phyloP scores from a whole-genome alignment of 2,113 vertebrate genomes.

The Triplophysa tibetana region DNA sequence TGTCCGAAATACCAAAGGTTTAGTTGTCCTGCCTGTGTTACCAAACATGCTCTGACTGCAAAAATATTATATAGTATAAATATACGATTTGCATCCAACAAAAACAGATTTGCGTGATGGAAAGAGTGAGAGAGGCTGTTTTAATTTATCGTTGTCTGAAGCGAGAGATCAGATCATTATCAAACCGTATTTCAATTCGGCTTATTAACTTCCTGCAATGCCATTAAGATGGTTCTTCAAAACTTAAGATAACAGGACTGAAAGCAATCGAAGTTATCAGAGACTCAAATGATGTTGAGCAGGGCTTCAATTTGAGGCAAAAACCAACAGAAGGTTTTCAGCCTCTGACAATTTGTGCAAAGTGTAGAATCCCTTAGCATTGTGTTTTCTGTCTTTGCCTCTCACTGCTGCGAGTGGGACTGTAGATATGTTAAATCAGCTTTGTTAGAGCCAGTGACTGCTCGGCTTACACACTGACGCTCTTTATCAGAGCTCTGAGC shows the following conservation, averaged over 20 bases:
- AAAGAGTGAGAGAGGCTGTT: neutral
- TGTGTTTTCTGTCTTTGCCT: neutral
- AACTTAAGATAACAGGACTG: neutral
- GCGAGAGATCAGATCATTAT: neutral
- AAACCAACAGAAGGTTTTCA: neutral
- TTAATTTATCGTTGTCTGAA: neutral
- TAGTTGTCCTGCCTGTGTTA: no score
- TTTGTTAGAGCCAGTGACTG: slow-evolving; percentile 28
- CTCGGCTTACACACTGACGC: slow-evolving; percentile 34
- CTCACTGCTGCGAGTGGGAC: slow-evolving; percentile 25
- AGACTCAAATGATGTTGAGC: neutral
- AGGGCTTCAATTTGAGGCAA: neutral
- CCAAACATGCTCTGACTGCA: no score
- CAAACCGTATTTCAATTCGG: neutral
- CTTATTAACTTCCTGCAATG: neutral
- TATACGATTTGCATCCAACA: slow-evolving; percentile 17
- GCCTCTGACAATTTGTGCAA: no score
- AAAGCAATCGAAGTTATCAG: neutral
- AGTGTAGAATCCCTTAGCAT: neutral
- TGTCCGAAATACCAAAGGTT: no score
- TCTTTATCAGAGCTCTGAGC: slow-evolving; percentile 33
- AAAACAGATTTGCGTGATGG: neutral
- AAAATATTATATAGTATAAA: no score
- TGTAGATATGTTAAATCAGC: slow-evolving; percentile 34
- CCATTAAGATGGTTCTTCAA: neutral